Percentiles rank a stretch among this genome's conserved stretches.
Conservation (phyloP, 2,797 vertebrate genomes). For the Nasua narica region DNA sequence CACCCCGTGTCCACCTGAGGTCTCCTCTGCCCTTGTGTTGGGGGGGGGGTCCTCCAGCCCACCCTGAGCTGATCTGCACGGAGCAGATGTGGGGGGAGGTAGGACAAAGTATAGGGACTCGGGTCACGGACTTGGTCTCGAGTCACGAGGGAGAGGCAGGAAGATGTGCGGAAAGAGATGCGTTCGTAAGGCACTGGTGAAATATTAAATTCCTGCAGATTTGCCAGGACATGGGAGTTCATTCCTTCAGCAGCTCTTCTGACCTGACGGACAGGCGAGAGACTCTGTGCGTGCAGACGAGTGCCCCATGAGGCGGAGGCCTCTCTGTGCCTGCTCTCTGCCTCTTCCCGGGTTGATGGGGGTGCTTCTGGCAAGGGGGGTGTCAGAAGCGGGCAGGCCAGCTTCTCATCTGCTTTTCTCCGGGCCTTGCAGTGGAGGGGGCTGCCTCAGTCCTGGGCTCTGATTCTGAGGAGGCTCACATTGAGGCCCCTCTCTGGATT, state of each 20-base stretch:
- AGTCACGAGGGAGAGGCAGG: background rate
- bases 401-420: background rate
- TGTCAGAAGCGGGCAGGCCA: background rate
- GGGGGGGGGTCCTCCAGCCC: too few species aligned
- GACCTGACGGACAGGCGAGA: background rate
- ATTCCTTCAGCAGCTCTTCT: background rate
- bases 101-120: background rate
- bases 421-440: background rate
- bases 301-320: background rate
- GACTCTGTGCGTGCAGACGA: background rate
- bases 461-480: background rate
- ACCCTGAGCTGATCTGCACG: background rate
- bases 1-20: background rate
- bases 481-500: background rate
- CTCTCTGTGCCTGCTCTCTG: background rate
- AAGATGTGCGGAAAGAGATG: background rate
- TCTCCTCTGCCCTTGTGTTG: background rate
- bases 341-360: background rate
- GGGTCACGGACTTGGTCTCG: background rate
- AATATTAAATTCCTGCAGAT: conserved; percentile 46
- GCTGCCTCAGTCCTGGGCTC: background rate
- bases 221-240: background rate
- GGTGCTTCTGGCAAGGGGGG: background rate
- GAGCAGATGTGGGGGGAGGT: background rate
- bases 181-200: conserved; percentile 6